A percentile compares a stretch with the other conserved stretches of the same genome.
Conservation (phyloP, 2,797 vertebrate genomes). For the Cyclura pinguis region DNA sequence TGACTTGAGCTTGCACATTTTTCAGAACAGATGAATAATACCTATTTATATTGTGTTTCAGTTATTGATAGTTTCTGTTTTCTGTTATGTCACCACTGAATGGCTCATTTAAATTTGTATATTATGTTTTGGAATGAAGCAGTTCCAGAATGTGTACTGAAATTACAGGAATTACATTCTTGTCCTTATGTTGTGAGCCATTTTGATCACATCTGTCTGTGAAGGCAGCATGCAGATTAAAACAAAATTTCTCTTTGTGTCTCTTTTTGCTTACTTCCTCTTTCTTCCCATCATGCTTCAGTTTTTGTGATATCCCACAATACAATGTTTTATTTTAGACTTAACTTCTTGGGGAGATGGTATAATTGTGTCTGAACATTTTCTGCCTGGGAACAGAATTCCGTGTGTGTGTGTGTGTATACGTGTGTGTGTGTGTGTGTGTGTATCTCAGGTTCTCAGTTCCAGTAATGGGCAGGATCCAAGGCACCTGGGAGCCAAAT, state of each 20-base stretch:
- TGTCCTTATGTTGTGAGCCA: not conserved
- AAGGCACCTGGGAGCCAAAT: too few species aligned
- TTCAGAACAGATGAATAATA: not conserved
- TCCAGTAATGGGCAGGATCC: too few species aligned
- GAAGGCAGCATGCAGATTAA: not conserved
- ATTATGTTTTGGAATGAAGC: not conserved
- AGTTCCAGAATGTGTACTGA: not conserved
- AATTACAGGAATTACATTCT: not conserved
- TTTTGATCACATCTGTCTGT: not conserved
- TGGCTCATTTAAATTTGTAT: not conserved
- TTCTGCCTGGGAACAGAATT: too few species aligned
- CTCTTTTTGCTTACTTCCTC: not conserved
- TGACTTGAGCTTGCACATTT: not conserved
- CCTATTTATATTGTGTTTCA: too few species aligned
- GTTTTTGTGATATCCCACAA: too few species aligned
- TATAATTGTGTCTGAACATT: too few species aligned
- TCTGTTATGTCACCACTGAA: not conserved
- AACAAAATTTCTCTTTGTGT: not conserved
- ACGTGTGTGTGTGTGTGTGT: too few species aligned
- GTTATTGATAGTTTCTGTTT: too few species aligned
- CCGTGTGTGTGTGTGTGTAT: too few species aligned
- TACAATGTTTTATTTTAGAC: too few species aligned
- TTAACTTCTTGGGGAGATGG: too few species aligned
- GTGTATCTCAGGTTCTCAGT: too few species aligned
- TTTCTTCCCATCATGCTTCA: not conserved